Evolutionary conservation across 2,797 vertebrate species (phyloP).

Genomic region (Podarcis lilfordi): DNA sequence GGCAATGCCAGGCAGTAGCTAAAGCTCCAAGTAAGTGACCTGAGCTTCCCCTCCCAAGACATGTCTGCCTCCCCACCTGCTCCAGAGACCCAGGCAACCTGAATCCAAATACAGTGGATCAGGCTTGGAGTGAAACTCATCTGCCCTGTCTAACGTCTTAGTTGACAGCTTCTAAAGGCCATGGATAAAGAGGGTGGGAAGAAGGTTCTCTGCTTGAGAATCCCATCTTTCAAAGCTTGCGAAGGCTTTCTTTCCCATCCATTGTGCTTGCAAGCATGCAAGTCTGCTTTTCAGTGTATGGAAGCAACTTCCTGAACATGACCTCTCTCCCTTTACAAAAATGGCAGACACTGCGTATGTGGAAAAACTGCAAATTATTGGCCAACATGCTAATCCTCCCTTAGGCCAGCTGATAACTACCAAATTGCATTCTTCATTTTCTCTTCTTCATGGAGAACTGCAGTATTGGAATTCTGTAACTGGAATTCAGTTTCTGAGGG

Average conservation of each 20-base stretch:
- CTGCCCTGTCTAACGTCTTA: not conserved
- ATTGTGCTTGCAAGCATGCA: not conserved
- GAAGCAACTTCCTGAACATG: not conserved
- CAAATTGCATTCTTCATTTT: constrained; percentile 30
- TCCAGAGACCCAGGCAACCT: not conserved
- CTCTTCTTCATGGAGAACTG: constrained; percentile 28
- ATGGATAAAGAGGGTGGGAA: not conserved
- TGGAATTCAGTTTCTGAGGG: constrained; percentile 52
- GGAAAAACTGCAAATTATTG: not conserved
- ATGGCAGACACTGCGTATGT: not conserved
- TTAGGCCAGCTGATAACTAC: constrained; percentile 27
- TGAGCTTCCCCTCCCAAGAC: not conserved
- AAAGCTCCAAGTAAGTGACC: not conserved
- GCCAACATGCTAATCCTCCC: not conserved
- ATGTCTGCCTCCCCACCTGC: not conserved
- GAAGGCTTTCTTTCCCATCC: not conserved
- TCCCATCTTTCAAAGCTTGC: not conserved
- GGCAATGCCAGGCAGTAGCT: not conserved
- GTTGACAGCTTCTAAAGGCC: not conserved
- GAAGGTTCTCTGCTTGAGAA: not conserved
- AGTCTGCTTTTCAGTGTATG: not conserved
- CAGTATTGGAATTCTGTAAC: constrained; percentile 47
- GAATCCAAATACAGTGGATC: not conserved
- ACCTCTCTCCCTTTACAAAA: not conserved
- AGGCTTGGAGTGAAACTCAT: not conserved